Evolutionary conservation across 2,888 invertebrate species (phyloP).

Genomic region (Plusia festucae): DNA sequence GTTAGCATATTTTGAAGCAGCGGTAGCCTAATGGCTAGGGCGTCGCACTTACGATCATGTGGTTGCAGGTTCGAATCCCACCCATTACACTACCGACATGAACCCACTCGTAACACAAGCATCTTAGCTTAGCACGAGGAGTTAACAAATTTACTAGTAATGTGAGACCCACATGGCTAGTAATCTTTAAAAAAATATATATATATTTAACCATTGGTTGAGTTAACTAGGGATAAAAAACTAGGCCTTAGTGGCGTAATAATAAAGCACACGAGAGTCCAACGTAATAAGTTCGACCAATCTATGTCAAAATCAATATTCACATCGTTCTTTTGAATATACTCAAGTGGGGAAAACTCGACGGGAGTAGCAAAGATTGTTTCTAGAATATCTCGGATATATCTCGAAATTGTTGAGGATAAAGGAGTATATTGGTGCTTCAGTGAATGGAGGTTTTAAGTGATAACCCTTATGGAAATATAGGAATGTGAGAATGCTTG

Average conservation of each 20-base stretch:
- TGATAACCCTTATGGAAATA: neutral
- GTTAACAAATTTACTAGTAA: too few species aligned
- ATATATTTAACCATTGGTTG: too few species aligned
- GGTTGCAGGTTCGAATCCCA: too few species aligned
- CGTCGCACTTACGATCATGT: too few species aligned
- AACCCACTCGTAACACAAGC: too few species aligned
- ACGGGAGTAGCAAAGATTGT: conserved; percentile 27
- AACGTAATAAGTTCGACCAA: conserved; percentile 36
- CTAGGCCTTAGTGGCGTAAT: conserved; percentile 23
- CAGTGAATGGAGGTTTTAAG: conserved; percentile 1
- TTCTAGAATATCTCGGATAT: conserved; percentile 13
- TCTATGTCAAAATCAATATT: conserved; percentile 46
- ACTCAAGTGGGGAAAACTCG: conserved; percentile 25
- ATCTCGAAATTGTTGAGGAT: neutral
- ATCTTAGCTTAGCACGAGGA: too few species aligned
- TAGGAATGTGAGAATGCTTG: neutral
- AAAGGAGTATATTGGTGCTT: neutral
- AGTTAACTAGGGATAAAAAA: too few species aligned
- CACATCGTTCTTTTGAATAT: conserved; percentile 26
- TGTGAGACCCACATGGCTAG: too few species aligned
- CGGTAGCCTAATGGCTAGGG: too few species aligned
- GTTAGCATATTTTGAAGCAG: too few species aligned
- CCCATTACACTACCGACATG: too few species aligned
- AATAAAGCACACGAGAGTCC: conserved; percentile 27
- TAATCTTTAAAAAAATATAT: too few species aligned